Conservation (phyloP, 2,797 vertebrate genomes). For the Pseudochaenichthys georgianus region DNA sequence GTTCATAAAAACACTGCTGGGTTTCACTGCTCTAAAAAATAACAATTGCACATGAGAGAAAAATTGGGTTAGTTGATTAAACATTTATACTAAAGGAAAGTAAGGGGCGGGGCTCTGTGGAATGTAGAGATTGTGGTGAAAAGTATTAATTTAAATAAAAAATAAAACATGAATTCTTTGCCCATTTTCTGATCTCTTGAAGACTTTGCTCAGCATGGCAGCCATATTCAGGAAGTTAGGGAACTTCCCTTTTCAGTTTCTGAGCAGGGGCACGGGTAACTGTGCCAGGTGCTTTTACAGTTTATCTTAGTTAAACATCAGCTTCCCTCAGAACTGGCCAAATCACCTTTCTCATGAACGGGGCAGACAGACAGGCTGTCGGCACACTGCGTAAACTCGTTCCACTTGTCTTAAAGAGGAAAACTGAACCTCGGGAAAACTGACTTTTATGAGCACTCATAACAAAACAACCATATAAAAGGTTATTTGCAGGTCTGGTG, state of each 20-base stretch:
- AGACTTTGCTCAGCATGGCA: neutral
- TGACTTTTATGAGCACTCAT: neutral
- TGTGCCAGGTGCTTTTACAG: slow-evolving; percentile 69
- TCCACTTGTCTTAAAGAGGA: neutral
- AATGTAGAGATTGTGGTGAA: neutral
- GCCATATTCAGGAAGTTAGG: slow-evolving; percentile 62
- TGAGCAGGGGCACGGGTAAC: slow-evolving; percentile 15
- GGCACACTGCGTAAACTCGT: neutral
- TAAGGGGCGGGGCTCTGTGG: neutral
- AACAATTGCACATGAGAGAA: neutral
- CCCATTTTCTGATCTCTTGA: neutral
- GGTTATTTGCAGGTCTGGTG: neutral
- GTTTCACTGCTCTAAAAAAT: neutral
- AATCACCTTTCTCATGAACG: neutral
- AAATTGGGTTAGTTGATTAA: neutral
- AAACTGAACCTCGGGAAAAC: neutral
- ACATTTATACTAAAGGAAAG: neutral
- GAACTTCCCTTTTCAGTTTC: slow-evolving; percentile 76
- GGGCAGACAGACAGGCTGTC: slow-evolving; percentile 17
- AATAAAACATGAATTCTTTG: neutral
- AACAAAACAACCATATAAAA: neutral
- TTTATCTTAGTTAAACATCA: slow-evolving; percentile 84
- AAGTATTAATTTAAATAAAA: too few species aligned
- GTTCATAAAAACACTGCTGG: neutral
- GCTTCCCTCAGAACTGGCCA: slow-evolving; percentile 51